phyloP scores from a whole-genome alignment of 2,113 vertebrate genomes.

The Danionella cerebrum region DNA sequence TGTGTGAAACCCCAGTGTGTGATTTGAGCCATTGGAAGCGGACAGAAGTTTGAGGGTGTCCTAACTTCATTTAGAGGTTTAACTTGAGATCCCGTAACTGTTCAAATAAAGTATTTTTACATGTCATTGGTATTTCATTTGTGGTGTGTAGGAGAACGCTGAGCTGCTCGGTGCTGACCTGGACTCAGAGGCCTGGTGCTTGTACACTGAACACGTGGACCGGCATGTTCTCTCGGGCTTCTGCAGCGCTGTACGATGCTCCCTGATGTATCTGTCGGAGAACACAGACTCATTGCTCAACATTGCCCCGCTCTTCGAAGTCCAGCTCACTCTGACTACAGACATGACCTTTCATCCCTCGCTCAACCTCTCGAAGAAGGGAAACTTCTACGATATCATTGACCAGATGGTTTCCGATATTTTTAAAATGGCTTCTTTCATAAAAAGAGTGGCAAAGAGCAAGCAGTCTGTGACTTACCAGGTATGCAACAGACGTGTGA shows the following conservation, averaged over 20 bases:
- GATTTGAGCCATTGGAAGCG: no score
- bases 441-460: slow-evolving; percentile 60
- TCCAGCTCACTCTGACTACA: slow-evolving; percentile 62
- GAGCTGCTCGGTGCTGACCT: slow-evolving; percentile 62
- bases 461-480: slow-evolving; percentile 61
- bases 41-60: no score
- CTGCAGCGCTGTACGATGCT: slow-evolving; percentile 66
- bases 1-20: no score
- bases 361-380: slow-evolving; percentile 56
- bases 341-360: slow-evolving; percentile 63
- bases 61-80: no score
- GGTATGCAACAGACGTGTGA: slow-evolving; percentile 56
- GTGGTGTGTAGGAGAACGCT: slow-evolving; percentile 64
- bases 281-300: slow-evolving; percentile 62
- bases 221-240: slow-evolving; percentile 67
- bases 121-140: background rate
- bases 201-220: slow-evolving; percentile 67
- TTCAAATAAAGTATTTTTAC: no score
- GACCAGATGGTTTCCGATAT: slow-evolving; percentile 62
- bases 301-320: slow-evolving; percentile 66
- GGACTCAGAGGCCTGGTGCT: slow-evolving; percentile 65
- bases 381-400: slow-evolving; percentile 66
- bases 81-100: no score
- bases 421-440: slow-evolving; percentile 58
- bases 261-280: slow-evolving; percentile 68